Evolutionary conservation across 1,140 invertebrate species (phyloP).

Genomic region (Gonioctena quinquepunctata): DNA sequence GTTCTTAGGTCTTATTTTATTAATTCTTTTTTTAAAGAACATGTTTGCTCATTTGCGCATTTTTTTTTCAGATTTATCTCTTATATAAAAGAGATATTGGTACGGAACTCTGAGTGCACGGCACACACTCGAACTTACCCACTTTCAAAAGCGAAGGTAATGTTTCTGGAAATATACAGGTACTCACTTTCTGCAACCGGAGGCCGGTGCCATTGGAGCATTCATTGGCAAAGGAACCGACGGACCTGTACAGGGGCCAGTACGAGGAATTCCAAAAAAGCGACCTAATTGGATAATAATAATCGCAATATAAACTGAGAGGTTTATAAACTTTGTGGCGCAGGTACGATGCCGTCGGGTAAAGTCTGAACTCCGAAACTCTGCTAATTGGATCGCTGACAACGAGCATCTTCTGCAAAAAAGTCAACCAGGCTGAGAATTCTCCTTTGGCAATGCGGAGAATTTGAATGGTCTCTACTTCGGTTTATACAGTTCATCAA

Average conservation of each 20-base stretch:
- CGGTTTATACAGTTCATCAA: no score
- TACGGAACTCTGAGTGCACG: no score
- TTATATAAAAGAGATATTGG: no score
- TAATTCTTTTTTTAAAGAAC: no score
- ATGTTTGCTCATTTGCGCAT: no score
- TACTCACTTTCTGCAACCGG: conserved; percentile 34
- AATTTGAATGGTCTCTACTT: background rate
- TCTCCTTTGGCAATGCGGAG: background rate
- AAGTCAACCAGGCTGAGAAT: background rate
- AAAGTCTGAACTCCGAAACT: conserved; percentile 25
- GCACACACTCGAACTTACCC: no score
- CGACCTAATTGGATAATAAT: conserved; percentile 33
- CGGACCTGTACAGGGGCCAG: conserved; percentile 32
- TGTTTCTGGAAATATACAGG: background rate
- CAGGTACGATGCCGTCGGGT: conserved; percentile 27
- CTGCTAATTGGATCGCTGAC: conserved; percentile 30
- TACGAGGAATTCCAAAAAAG: conserved; percentile 35
- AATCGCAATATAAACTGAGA: conserved; percentile 35
- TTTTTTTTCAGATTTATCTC: no score
- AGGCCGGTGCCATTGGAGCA: conserved; percentile 17
- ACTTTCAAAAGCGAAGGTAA: no score
- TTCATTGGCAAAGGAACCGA: conserved; percentile 25
- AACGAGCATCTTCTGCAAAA: conserved; percentile 44
- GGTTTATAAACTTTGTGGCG: conserved; percentile 37
- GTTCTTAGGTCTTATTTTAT: no score